A percentile compares a stretch with the other conserved stretches of the same genome.
Evolutionary conservation across 1,140 invertebrate species (phyloP).

Genomic region (Apis florea): DNA sequence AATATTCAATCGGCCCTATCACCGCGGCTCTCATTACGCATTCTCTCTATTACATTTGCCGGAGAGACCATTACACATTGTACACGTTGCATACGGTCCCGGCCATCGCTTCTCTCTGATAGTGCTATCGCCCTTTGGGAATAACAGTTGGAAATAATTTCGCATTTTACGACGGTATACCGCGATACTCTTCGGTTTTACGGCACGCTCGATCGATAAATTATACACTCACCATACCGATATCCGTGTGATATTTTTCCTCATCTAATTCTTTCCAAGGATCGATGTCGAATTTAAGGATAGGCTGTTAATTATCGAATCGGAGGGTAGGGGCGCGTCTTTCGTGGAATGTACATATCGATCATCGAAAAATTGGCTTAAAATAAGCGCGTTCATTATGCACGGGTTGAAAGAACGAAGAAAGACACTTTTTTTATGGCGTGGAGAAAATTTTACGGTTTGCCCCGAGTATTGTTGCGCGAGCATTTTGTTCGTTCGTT

Average conservation of each 20-base stretch:
- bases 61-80: background rate
- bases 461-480: too few relatives aligned
- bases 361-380: background rate
- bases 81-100: background rate
- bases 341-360: background rate
- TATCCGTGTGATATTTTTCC: too few relatives aligned
- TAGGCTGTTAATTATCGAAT: background rate
- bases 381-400: too few relatives aligned
- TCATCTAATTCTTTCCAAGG: background rate
- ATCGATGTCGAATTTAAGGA: background rate
- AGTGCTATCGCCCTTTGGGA: too few relatives aligned
- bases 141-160: background rate
- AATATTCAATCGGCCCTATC: constrained; percentile 5
- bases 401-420: too few relatives aligned
- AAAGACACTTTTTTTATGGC: too few relatives aligned
- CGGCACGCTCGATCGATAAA: background rate
- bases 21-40: background rate
- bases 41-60: background rate
- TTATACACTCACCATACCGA: background rate
- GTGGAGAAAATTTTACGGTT: too few relatives aligned
- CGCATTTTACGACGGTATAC: background rate
- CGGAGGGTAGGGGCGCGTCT: too few relatives aligned
- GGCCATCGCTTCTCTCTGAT: too few relatives aligned
- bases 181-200: background rate
- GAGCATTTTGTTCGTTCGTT: too few relatives aligned